These are phyloP conservation scores for Sinocyclocheilus anshuiensis DNA, from an alignment of 2,113 vertebrate genomes.

Conservation along the genomic window DNA sequence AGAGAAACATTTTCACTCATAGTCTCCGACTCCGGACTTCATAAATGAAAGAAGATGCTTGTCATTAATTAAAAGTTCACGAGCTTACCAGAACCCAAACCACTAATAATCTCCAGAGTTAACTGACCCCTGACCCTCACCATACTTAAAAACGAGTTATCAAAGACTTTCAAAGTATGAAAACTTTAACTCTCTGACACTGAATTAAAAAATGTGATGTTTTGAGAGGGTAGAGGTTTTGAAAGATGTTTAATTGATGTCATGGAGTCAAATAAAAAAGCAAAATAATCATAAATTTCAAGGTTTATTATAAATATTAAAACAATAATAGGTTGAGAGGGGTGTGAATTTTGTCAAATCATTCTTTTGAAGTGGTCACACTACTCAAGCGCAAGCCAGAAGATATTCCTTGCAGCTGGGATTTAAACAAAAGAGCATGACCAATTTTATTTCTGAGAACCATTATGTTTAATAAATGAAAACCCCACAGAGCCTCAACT, in stretches of 20 bases:
- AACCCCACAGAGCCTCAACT: slow-evolving; percentile 11
- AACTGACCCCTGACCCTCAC: background rate
- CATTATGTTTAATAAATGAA: slow-evolving; percentile 47
- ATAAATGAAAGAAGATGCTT: background rate
- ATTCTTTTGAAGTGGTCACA: slow-evolving; percentile 5
- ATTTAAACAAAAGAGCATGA: slow-evolving; percentile 29
- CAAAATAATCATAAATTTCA: background rate
- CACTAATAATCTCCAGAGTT: background rate
- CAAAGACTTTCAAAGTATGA: slow-evolving; percentile 14
- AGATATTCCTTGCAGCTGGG: background rate
- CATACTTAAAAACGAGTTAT: background rate
- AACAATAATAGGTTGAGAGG: background rate
- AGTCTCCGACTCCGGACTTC: background rate
- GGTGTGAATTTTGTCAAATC: background rate
- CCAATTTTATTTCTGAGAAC: slow-evolving; percentile 17
- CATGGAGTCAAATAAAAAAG: slow-evolving; percentile 11
- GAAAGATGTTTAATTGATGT: slow-evolving; percentile 22
- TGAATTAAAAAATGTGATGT: background rate
- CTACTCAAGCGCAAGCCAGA: slow-evolving; percentile 18
- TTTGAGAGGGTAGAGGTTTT: background rate
- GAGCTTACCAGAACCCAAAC: background rate
- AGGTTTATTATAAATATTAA: slow-evolving; percentile 1
- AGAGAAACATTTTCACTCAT: background rate
- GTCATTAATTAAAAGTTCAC: background rate
- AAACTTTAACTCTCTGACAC: background rate